These are phyloP conservation scores for Dryadula phaetusa DNA, from an alignment of 2,888 invertebrate genomes.

Conservation along the genomic window DNA sequence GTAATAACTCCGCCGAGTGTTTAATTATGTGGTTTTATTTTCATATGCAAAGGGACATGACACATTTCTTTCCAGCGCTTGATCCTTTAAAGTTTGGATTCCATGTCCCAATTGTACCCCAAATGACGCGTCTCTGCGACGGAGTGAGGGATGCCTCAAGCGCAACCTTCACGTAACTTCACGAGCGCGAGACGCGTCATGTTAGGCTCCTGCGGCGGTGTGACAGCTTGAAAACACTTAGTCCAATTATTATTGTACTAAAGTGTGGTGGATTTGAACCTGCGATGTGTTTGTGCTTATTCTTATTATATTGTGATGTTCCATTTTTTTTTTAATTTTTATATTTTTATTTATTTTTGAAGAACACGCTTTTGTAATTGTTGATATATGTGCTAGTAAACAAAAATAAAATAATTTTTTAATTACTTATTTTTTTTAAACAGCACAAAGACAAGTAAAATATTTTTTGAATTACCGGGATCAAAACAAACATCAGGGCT, in stretches of 20 bases:
- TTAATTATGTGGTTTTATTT: too few relatives aligned
- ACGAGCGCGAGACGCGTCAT: conserved; percentile 53
- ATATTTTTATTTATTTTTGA: not conserved
- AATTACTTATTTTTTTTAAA: too few relatives aligned
- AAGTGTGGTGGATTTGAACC: too few relatives aligned
- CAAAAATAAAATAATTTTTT: too few relatives aligned
- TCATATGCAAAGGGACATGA: conserved; percentile 68
- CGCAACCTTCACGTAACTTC: conserved; percentile 51
- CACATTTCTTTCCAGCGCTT: conserved; percentile 60
- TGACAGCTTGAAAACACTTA: conserved; percentile 48
- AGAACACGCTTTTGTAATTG: not conserved
- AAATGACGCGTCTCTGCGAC: conserved; percentile 48
- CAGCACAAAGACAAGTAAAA: too few relatives aligned
- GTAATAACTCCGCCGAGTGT: too few relatives aligned
- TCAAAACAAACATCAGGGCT: too few relatives aligned
- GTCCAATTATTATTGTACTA: too few relatives aligned
- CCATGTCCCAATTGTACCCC: conserved; percentile 53
- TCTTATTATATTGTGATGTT: too few relatives aligned
- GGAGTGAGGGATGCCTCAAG: conserved; percentile 59
- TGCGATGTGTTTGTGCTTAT: too few relatives aligned
- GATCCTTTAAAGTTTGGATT: conserved; percentile 55
- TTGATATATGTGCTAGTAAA: not conserved
- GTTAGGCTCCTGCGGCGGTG: conserved; percentile 57
- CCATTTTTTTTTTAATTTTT: not conserved
- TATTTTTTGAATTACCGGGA: too few relatives aligned